Conservation (phyloP, 1,140 invertebrate species). For the Araneus ventricosus region DNA sequence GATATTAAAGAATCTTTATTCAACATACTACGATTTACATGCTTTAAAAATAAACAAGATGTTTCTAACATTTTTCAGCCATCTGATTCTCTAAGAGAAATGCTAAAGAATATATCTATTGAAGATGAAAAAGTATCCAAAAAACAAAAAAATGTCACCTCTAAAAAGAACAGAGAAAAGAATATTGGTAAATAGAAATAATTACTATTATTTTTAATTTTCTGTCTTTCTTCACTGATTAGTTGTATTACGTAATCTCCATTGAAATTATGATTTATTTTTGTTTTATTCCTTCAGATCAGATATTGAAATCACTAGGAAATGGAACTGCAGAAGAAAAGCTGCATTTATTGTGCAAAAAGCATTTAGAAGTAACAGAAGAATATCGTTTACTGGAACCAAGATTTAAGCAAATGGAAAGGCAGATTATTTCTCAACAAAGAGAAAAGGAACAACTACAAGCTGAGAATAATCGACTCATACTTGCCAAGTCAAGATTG, state of each 20-base stretch:
- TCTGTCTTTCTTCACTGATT: neutral
- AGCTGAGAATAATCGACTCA: constrained; percentile 89
- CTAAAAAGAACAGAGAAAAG: constrained; percentile 72
- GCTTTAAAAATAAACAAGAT: no score
- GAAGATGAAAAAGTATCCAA: constrained; percentile 52
- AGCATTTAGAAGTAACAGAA: constrained; percentile 85
- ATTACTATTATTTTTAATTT: neutral
- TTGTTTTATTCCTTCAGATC: constrained; percentile 80
- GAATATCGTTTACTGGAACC: constrained; percentile 86
- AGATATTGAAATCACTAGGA: constrained; percentile 87
- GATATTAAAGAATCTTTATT: no score
- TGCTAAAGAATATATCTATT: constrained; percentile 21
- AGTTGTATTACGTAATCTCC: neutral
- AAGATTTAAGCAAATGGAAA: constrained; percentile 79
- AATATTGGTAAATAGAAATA: constrained; percentile 55
- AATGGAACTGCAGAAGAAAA: constrained; percentile 87
- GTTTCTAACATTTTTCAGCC: constrained; percentile 6
- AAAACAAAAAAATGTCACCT: constrained; percentile 34
- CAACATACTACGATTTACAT: no score
- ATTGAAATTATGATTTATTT: neutral
- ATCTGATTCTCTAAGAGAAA: constrained; percentile 16
- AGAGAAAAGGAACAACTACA: constrained; percentile 92
- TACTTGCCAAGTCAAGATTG: constrained; percentile 89
- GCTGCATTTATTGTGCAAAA: constrained; percentile 86
- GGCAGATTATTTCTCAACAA: constrained; percentile 81